Conservation (phyloP, 2,113 vertebrate species). For the Heterocephalus glaber region DNA sequence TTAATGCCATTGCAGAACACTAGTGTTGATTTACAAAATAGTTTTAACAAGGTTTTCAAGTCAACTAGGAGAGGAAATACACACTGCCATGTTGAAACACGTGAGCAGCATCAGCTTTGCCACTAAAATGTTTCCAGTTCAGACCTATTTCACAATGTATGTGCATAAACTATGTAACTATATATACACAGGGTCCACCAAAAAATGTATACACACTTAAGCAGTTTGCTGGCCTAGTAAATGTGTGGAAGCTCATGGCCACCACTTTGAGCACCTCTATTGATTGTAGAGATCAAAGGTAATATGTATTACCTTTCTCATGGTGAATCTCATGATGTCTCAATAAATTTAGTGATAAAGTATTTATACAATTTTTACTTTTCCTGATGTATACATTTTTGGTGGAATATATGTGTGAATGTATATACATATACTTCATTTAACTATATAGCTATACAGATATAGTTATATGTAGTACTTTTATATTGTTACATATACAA, state of each 20-base stretch:
- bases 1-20: background rate
- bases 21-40: background rate
- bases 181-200: background rate
- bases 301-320: background rate
- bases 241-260: background rate
- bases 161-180: background rate
- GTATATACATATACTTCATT: background rate
- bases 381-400: background rate
- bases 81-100: background rate
- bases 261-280: background rate
- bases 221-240: background rate
- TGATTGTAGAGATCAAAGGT: background rate
- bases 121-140: background rate
- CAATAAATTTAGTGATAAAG: background rate
- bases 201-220: background rate
- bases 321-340: background rate
- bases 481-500: background rate
- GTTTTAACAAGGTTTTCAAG: background rate
- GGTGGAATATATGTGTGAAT: background rate
- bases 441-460: background rate
- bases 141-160: background rate
- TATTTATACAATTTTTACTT: background rate
- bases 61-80: background rate
- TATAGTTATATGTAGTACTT: background rate
- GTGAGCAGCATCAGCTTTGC: background rate